Evolutionary conservation across 92 coral and sea anemone genomes (phyloP).

Genomic region (Porites cylindrica): DNA sequence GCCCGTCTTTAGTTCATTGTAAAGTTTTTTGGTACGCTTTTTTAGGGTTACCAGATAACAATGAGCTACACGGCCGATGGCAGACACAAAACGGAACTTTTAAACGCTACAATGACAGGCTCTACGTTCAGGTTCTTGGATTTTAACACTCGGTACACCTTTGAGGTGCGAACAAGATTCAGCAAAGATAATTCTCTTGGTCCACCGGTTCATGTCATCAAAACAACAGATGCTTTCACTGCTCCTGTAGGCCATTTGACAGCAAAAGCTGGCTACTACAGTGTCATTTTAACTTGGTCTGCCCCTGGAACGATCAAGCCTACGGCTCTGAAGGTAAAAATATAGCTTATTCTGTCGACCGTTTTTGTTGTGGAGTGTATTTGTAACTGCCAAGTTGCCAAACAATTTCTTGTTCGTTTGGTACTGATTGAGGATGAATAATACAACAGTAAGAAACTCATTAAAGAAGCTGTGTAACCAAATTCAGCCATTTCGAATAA

Average conservation of each 20-base stretch:
- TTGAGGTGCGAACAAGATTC: slow-evolving; percentile 4
- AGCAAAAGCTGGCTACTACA: neutral
- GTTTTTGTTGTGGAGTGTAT: neutral
- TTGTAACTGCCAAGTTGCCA: neutral
- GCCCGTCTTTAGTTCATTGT: too few species aligned
- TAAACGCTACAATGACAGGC: neutral
- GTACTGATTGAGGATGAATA: too few species aligned
- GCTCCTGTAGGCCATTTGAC: slow-evolving; percentile 45
- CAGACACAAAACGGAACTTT: too few species aligned
- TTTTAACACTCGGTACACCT: slow-evolving; percentile 24
- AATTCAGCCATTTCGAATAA: too few species aligned
- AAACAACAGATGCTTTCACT: slow-evolving; percentile 38
- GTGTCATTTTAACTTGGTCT: slow-evolving; percentile 29
- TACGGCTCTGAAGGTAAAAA: slow-evolving; percentile 13
- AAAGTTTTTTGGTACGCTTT: neutral
- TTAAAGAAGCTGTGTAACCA: too few species aligned
- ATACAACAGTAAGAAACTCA: too few species aligned
- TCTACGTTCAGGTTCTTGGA: neutral
- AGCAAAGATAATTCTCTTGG: neutral
- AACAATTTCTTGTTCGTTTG: too few species aligned
- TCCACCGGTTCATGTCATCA: neutral
- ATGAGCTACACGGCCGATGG: neutral
- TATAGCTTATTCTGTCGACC: neutral
- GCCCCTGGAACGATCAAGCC: slow-evolving; percentile 24
- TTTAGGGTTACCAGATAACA: slow-evolving; percentile 13